A percentile compares a stretch with the other conserved stretches of the same genome.
Evolutionary conservation across 37 sponge, comb jelly and placozoan genomes (phyloP).

Genomic region (Cladorhizidae sp.): DNA sequence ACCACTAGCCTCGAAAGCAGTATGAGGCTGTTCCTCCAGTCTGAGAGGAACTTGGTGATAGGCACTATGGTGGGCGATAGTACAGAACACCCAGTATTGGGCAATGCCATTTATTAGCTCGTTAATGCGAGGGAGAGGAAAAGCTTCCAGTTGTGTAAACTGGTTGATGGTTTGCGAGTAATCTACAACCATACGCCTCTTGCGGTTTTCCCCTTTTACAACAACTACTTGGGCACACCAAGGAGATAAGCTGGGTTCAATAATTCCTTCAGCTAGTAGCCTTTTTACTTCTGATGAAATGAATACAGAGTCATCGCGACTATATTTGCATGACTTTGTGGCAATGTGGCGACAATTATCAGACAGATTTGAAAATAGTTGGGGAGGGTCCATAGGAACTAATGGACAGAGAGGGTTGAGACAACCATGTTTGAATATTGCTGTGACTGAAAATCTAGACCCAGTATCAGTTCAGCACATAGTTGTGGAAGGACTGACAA

Average conservation of each 20-base stretch:
- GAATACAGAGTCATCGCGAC: neutral
- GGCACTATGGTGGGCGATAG: constrained; percentile 3
- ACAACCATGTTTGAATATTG: too few relatives aligned
- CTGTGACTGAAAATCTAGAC: too few relatives aligned
- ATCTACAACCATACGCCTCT: constrained; percentile 4
- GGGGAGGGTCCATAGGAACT: neutral
- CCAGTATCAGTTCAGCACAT: too few relatives aligned
- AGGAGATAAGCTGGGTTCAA: constrained; percentile 12
- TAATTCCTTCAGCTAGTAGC: constrained; percentile 4
- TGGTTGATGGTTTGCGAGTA: constrained; percentile 14
- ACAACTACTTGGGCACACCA: too few relatives aligned
- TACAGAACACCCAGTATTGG: constrained; percentile 2
- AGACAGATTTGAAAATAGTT: neutral
- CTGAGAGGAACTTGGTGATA: neutral
- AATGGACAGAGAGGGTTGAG: too few relatives aligned
- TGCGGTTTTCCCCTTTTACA: too few relatives aligned
- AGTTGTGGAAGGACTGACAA: too few relatives aligned
- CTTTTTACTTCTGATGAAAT: neutral
- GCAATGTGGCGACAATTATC: too few relatives aligned
- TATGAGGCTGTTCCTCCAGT: too few relatives aligned
- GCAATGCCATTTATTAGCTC: too few relatives aligned
- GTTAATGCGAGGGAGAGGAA: too few relatives aligned
- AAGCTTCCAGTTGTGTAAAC: too few relatives aligned
- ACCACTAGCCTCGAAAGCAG: neutral
- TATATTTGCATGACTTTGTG: constrained; percentile 4